Conservation (phyloP, 2,797 vertebrate species). For the Enteromius thamalakanensis region DNA sequence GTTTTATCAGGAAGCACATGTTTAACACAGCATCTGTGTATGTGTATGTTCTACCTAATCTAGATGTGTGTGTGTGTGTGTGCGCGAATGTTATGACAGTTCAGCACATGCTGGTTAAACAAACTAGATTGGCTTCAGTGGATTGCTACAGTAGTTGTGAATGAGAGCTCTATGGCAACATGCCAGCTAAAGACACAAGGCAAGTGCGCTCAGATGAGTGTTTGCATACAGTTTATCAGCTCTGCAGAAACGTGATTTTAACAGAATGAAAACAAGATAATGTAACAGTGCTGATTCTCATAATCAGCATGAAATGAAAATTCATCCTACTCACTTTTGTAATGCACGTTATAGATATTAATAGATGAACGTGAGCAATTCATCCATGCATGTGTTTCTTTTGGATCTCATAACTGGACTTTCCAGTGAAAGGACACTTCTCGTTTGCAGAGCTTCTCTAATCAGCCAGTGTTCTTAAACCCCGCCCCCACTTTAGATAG, state of each 20-base stretch:
- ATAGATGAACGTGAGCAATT: background rate
- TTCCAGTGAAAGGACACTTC: background rate
- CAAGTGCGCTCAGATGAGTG: background rate
- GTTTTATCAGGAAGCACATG: background rate
- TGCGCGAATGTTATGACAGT: background rate
- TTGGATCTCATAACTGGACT: background rate
- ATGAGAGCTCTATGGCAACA: conserved; percentile 23
- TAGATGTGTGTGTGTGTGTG: background rate
- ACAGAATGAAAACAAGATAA: background rate
- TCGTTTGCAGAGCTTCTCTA: background rate
- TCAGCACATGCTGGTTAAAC: conserved; percentile 38
- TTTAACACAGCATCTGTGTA: background rate
- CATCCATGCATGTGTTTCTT: background rate
- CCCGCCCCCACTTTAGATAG: background rate
- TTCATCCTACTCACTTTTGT: background rate
- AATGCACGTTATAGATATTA: background rate
- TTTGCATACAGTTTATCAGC: conserved; percentile 1
- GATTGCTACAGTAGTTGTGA: conserved; percentile 45
- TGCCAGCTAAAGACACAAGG: background rate
- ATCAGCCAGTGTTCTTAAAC: background rate
- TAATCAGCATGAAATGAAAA: background rate
- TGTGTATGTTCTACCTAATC: conserved; percentile 8
- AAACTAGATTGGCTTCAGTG: conserved; percentile 43
- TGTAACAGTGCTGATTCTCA: background rate
- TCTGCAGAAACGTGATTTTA: background rate